Evolutionary conservation across 2,888 invertebrate species (phyloP).

Genomic region (Branchellion lobata): DNA sequence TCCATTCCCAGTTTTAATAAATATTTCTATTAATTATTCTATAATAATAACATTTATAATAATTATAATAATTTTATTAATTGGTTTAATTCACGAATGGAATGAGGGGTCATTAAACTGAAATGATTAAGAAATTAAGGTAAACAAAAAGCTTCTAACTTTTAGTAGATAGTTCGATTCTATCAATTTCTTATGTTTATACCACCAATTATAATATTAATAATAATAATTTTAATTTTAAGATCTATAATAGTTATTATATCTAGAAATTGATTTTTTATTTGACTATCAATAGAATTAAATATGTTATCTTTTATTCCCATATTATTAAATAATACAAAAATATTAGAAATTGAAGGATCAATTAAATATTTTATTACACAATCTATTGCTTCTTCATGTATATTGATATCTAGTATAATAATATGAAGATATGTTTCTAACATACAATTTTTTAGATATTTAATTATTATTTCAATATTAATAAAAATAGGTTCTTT

Average conservation of each 20-base stretch:
- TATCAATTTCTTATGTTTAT: constrained; percentile 46
- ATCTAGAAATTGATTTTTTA: constrained; percentile 37
- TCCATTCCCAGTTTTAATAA: constrained; percentile 55
- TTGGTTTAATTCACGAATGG: constrained; percentile 67
- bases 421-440: constrained; percentile 18
- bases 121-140: constrained; percentile 56
- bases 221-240: not conserved
- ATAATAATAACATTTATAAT: constrained; percentile 24
- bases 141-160: constrained; percentile 52
- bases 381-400: constrained; percentile 50
- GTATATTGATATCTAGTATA: constrained; percentile 43
- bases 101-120: constrained; percentile 69
- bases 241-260: constrained; percentile 41
- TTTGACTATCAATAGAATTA: constrained; percentile 52
- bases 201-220: constrained; percentile 33
- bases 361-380: constrained; percentile 53
- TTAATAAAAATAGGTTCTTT: constrained; percentile 49
- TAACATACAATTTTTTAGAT: not conserved
- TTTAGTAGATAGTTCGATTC: constrained; percentile 51
- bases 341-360: constrained; percentile 50
- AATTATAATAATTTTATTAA: constrained; percentile 64
- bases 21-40: constrained; percentile 11
- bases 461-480: constrained; percentile 31
- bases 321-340: constrained; percentile 45
- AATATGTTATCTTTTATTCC: constrained; percentile 52